Base-by-base conservation (phyloP, 2,888 invertebrate genomes). In the Agrotis puta region DNA sequence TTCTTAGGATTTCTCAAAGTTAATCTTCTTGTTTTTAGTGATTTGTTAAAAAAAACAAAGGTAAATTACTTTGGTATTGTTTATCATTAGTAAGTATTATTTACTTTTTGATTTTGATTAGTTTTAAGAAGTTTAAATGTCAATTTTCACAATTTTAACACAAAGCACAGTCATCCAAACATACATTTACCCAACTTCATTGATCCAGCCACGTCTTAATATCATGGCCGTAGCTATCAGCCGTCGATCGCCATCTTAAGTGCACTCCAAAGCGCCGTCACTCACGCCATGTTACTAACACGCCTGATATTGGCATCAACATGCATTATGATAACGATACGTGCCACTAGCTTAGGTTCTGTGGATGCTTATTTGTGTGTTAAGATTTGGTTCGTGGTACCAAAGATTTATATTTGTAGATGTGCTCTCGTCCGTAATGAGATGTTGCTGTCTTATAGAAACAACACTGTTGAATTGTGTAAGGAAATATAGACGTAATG, bases 221-320 rank as follows among this genome's bases (percentile, higher is more conserved):
- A 88, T 87, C 82, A 83, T 87, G 87, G 79, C 80, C 81, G 77
- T 79, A 76, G 79, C 85, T 84, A 89, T 89, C 87, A 85, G 74
- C 74, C 86, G 79, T 79, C 79, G 88, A 88, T 89, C 85, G 87
- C 85, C 82, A 70, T 70, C 86, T 88, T 88, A 91, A 93, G 92
- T 91, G 92, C 90, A 90, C 92, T 91, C 83, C 85, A 90, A 81
- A 79, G 70, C 84, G 85, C 84, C 88, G 87, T 91, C 90, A 88
- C 84, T 92, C 89, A 88, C 82, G 82, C 86, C 79, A 51, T 87
- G 87, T 87, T 88, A 87, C 81, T 87, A 84, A 87, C 86, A 84
- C 79, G 81, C 75, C 83, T 88, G 90, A 85, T 87, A 89, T 86
- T 88, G 87, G 87, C 87, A 87, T 79, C 76, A 81, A 70, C 77